phyloP scores from a whole-genome alignment of 2,113 vertebrate genomes.

The Brachypteracias leptosomus region DNA sequence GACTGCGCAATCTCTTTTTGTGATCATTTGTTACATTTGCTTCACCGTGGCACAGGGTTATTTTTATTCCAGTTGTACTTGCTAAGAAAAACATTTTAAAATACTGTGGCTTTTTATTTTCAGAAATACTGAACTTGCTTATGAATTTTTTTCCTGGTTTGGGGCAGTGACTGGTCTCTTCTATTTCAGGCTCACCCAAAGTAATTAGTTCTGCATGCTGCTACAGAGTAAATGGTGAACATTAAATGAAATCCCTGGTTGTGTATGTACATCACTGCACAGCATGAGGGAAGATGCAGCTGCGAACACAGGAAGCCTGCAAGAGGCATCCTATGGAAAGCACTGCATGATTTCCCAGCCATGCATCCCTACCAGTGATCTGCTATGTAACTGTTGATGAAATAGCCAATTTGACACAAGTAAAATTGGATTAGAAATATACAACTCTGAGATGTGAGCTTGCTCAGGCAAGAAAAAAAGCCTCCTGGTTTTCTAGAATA shows the following conservation, averaged over 20 bases:
- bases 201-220: background rate
- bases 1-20: background rate
- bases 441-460: background rate
- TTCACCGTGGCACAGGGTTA: background rate
- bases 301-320: background rate
- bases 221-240: background rate
- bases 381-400: background rate
- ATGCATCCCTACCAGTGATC: background rate
- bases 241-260: background rate
- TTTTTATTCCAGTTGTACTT: background rate
- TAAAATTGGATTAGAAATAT: background rate
- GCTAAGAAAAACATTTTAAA: background rate
- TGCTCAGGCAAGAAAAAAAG: background rate
- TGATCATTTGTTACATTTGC: background rate
- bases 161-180: background rate
- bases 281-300: background rate
- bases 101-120: background rate
- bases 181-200: background rate
- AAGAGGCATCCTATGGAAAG: background rate
- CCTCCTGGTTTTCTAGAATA: background rate
- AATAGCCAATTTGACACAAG: background rate
- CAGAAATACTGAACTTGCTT: background rate
- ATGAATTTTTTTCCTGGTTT: background rate
- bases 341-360: background rate
- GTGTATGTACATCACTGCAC: background rate